A percentile compares a stretch with the other conserved stretches of the same genome.
Conservation (phyloP, 2,113 vertebrate genomes). For the Pelecanoides urinatrix region DNA sequence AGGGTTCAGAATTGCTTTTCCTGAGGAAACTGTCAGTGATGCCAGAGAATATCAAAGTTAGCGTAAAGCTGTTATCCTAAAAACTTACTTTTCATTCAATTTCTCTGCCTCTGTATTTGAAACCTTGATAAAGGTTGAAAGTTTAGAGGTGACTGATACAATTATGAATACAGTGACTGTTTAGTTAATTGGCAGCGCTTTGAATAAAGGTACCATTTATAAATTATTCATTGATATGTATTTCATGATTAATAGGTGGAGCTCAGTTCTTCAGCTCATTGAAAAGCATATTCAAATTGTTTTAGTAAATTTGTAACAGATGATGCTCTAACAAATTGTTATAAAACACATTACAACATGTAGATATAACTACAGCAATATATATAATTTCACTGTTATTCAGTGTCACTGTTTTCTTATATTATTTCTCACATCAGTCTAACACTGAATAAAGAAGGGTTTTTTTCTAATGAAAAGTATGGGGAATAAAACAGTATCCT, state of each 20-base stretch:
- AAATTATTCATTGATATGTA: conserved; percentile 57
- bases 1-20: conserved; percentile 17
- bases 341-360: conserved; percentile 24
- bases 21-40: neutral
- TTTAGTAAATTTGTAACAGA: conserved; percentile 11
- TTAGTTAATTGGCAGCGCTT: conserved; percentile 49
- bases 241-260: conserved; percentile 52
- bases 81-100: neutral
- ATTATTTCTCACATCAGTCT: conserved; percentile 5
- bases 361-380: conserved; percentile 33
- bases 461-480: neutral
- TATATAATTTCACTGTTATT: conserved; percentile 38
- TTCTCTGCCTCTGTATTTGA: neutral
- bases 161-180: conserved; percentile 21
- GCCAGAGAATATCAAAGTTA: neutral
- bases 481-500: neutral
- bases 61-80: neutral
- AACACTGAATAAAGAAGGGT: neutral
- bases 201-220: conserved; percentile 59
- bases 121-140: conserved; percentile 11
- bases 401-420: conserved; percentile 14
- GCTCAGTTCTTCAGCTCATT: neutral
- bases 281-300: conserved; percentile 29
- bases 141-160: conserved; percentile 39
- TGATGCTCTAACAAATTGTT: conserved; percentile 42